Base-by-base conservation (phyloP, 2,797 vertebrate genomes). In the Ptychobarbus kaznakovi region DNA sequence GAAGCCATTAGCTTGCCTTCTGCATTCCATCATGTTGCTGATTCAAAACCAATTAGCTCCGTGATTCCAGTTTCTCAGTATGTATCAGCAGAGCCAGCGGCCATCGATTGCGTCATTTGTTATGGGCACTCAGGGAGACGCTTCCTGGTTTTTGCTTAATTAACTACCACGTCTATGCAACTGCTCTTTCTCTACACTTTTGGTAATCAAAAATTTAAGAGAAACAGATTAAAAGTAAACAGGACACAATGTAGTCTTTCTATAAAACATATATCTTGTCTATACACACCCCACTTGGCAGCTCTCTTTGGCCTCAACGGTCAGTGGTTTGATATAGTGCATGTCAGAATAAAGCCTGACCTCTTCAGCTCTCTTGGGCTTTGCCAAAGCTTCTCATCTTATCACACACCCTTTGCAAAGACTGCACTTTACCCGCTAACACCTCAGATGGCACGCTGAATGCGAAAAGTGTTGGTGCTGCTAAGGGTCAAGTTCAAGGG, bases 11-110 rank as follows among this genome's bases (percentile, higher is more conserved):
- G 80, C 81, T 89, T 22, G 35, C 13, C 76, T 80, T 68, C 79
- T 25, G 61, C 65, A 32, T 81, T 82, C 46, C 79, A 51, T 85
- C 81, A 69, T 82, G 51, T 28, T 85, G 65, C 80, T 72, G 74
- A 86, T 84, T 86, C 86, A 82, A 84, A 87, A 79, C 82, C 86
- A 87, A 84, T 87, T 86, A 86, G 80, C 72, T 42, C 61, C 72
- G 81, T 6, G 38, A 72, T 72, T 87, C 73, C 53, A 82, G 86
- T 82, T 56, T 86, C 84, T 86, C 73, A 76, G n/a, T 49, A 20
- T 38, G 74, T 81, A 84, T 75, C 77, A 58, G 77, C 46, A 87
- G 72, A 84, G 40, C 75, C 73, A 4, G 22, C 9, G 18, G 44
- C 53, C 79, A 85, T 58, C 46, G 66, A 51, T 84, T 77, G 75